Percentiles rank a stretch among this genome's conserved stretches.
phyloP scores from a whole-genome alignment of 2,888 invertebrate genomes.

The Napeogenes inachia region DNA sequence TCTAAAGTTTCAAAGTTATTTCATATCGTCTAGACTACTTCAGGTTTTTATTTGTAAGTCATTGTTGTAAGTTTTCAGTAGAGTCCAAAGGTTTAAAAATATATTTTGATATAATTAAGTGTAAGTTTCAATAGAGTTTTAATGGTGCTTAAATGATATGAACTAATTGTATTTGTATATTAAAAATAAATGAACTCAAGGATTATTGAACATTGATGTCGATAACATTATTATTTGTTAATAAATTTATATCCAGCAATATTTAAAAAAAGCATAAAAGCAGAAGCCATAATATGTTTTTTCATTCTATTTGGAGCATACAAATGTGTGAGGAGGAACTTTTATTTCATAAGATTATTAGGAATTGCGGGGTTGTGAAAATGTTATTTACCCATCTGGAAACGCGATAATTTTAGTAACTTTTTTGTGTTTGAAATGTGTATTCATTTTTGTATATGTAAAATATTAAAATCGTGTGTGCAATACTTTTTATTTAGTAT shows the following conservation, averaged over 20 bases:
- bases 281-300: slow-evolving; percentile 12
- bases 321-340: slow-evolving; percentile 18
- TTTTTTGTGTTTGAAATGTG: too few species aligned
- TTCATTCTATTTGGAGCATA: slow-evolving; percentile 2
- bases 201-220: slow-evolving; percentile 15
- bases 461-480: too few species aligned
- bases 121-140: too few species aligned
- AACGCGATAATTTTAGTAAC: too few species aligned
- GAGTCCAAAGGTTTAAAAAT: background rate
- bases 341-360: slow-evolving; percentile 25
- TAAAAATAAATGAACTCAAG: too few species aligned
- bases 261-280: slow-evolving; percentile 9
- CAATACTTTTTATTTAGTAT: too few species aligned
- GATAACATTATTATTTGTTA: too few species aligned
- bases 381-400: background rate
- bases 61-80: background rate
- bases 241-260: too few species aligned
- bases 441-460: too few species aligned
- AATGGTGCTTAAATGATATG: too few species aligned
- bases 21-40: slow-evolving; percentile 21
- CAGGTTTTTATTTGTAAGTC: slow-evolving; percentile 10
- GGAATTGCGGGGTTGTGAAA: slow-evolving; percentile 7
- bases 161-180: too few species aligned
- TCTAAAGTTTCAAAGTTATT: slow-evolving; percentile 6
- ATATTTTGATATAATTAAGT: too few species aligned